These are phyloP conservation scores for Xestia xanthographa DNA, from an alignment of 2,888 invertebrate species.

Conservation along the genomic window DNA sequence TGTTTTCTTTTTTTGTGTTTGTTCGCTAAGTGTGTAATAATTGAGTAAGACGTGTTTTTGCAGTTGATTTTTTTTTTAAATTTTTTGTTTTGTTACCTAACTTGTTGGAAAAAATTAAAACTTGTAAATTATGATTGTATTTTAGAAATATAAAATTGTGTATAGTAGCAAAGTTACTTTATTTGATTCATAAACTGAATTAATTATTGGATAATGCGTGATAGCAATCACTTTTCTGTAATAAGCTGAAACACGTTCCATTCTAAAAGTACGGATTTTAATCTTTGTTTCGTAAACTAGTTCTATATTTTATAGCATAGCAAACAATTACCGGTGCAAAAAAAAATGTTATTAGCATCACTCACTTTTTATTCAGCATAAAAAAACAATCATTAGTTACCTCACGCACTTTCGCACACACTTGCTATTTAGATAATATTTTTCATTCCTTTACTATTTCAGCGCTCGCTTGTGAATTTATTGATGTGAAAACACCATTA, in stretches of 20 bases:
- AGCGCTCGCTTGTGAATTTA: slow-evolving; percentile 83
- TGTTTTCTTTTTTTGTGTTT: background rate
- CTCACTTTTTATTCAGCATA: slow-evolving; percentile 28
- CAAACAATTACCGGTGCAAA: slow-evolving; percentile 15
- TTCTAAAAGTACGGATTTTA: slow-evolving; percentile 15
- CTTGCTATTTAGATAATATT: slow-evolving; percentile 72
- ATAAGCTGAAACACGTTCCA: slow-evolving; percentile 14
- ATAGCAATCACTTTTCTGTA: slow-evolving; percentile 30
- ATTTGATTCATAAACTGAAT: background rate
- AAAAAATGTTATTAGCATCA: slow-evolving; percentile 31
- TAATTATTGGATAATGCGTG: slow-evolving; percentile 16
- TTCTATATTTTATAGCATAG: slow-evolving; percentile 13
- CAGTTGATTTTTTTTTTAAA: background rate
- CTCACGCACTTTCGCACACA: slow-evolving; percentile 25
- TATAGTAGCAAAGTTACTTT: slow-evolving; percentile 19
- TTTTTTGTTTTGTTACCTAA: no score
- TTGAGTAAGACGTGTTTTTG: background rate
- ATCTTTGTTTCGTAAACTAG: slow-evolving; percentile 32
- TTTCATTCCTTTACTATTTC: slow-evolving; percentile 85
- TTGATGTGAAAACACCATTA: slow-evolving; percentile 74
- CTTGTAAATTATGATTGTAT: background rate
- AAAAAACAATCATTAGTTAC: slow-evolving; percentile 43
- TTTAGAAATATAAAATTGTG: background rate
- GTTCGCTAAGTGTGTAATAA: background rate
- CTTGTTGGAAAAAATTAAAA: background rate